Base-by-base conservation (phyloP, 2,888 invertebrate species). In the Phengaris alcon region DNA sequence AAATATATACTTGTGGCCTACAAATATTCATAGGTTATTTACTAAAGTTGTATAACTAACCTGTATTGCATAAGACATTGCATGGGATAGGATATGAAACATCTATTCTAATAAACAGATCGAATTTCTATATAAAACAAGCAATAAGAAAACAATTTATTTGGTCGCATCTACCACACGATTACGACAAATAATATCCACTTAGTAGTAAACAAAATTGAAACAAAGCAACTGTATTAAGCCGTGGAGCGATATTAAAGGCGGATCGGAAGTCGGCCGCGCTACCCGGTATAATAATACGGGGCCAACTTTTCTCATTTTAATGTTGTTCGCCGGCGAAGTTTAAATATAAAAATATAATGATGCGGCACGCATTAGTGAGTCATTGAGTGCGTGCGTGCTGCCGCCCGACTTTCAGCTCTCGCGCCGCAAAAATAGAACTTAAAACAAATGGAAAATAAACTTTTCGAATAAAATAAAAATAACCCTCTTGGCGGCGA, bases 401-500 rank as follows among this genome's bases (percentile, higher is more conserved):
- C 77, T 81, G 84, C 82, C 81, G 81, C 76, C 82, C 86, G 85
- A 89, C 84, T 88, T 86, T 88, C 88, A 86, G 89, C 93, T 86
- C 89, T 91, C 88, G 84, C 86, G 82, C 87, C 88, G 89, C 90
- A 86, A 90, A 89, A 88, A 88, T 91, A 92, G 87, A 90, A 91
- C 89, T 91, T 91, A 90, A 91, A 93, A 92, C 92, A 93, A 93
- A 93, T 91, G 93, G 87, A 90, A 91, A 91, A 91, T 93, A 91
- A 93, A 93, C 91, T 93, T 93, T 93, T 91, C 90, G 89, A 92
- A 93, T 93, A 92, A 93, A 93, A 92, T 92, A 92, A 93, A 93
- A 92, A 91, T 93, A 93, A 92, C 92, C 93, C 92, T 90, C 91
- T 89, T 89, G 90, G 89, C 87, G 88, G 90, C 86, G 90, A 89